These are phyloP conservation scores for Aporophyla nigra DNA, from an alignment of 2,888 invertebrate species.

Conservation along the genomic window DNA sequence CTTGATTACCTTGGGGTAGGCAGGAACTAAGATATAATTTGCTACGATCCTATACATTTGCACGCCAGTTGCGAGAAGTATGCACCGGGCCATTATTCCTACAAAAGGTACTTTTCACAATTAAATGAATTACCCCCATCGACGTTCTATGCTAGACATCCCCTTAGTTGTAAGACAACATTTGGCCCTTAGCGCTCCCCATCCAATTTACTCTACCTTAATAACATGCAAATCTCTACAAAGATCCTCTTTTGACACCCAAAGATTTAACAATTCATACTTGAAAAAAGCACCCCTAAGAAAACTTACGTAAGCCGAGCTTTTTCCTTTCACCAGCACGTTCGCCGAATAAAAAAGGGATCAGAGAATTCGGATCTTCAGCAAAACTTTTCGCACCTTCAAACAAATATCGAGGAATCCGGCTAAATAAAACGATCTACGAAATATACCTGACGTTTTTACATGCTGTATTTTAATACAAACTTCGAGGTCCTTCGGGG, in stretches of 20 bases:
- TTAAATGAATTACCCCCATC: not conserved
- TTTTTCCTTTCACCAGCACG: conserved; percentile 43
- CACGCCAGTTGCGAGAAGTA: not conserved
- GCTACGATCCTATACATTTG: no score
- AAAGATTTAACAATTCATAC: conserved; percentile 54
- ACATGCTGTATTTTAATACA: conserved; percentile 31
- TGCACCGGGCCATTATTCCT: not conserved
- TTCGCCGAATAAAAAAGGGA: conserved; percentile 36
- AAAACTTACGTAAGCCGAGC: conserved; percentile 40
- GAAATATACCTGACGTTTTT: conserved; percentile 33
- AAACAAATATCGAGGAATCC: conserved; percentile 37
- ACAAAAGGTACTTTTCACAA: not conserved
- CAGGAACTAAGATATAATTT: not conserved
- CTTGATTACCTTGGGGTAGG: not conserved
- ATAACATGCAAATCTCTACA: conserved; percentile 50
- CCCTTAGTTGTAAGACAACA: not conserved
- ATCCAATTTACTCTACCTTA: conserved; percentile 42
- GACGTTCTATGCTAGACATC: not conserved
- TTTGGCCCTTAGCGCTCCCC: conserved; percentile 1
- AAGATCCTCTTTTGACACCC: conserved; percentile 41
- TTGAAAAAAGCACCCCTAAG: conserved; percentile 16
- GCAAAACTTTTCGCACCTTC: conserved; percentile 42
- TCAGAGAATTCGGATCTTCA: conserved; percentile 38
- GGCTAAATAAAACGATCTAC: conserved; percentile 46
- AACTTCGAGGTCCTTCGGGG: conserved; percentile 11